Base-by-base conservation (phyloP, 2,113 vertebrate species). In the Prunella himalayana region DNA sequence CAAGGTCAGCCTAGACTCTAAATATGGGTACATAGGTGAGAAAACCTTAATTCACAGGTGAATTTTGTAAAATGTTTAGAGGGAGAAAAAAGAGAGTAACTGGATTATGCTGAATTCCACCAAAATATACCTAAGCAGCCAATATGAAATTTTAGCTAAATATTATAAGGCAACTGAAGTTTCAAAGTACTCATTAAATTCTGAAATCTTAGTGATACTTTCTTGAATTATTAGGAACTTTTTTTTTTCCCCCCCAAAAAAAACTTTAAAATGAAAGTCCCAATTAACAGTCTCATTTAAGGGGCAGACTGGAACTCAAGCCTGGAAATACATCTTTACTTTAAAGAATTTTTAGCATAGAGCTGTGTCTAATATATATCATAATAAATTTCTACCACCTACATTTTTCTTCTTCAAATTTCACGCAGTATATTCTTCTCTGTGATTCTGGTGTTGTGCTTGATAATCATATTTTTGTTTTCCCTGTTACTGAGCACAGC, bases 401-500 rank as follows among this genome's bases (percentile, higher is more conserved):
- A 42, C 2, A 31, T 63, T 92, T 82, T 92, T 53, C 39, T 78
- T 91, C 64, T 59, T 87, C 47, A 72, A 9, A 53, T 60, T 82
- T 80, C 59, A 64, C 60, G 35, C 78, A 53, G 0, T 70, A 7
- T 24, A 25, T 90, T 82, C 31, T 88, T 2, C 41, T 86, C 16
- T 69, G 10, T 3, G 9, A 11, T 56, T 91, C 81, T 70, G 59
- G 42, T 45, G 31, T 25, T 79, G 49, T 42, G 59, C 50, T 91
- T 92, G 88, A 65, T 94, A 84, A 93, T 92, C 6, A 11, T 47
- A 44, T 88, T 93, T 91, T 66, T 93, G 49, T 84, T 91, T 95
- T 80, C 10, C 72, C 30, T 78, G 49, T n/a, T 93, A 57, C 42
- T 22, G 82, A 88, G 75, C 65, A 51, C 42, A 65, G 59, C 53